phyloP scores from a whole-genome alignment of 92 coral and sea anemone species.

The Epizoanthus rinbou region DNA sequence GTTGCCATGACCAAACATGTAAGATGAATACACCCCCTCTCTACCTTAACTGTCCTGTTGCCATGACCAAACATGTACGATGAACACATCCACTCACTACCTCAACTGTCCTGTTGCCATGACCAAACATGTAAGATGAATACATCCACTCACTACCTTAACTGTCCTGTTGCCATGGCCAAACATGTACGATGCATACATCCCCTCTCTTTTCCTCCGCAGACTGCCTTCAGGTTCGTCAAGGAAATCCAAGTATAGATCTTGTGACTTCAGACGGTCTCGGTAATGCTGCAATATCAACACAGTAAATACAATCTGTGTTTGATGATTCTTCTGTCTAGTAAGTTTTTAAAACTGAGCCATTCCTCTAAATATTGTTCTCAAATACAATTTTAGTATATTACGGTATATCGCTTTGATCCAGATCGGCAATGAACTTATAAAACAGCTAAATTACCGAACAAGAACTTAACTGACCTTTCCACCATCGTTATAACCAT shows the following conservation, averaged over 20 bases:
- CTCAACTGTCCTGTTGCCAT: not conserved
- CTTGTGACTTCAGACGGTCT: conserved; percentile 89
- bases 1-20: not conserved
- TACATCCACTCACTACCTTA: conserved; percentile 70
- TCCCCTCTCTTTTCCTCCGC: conserved; percentile 82
- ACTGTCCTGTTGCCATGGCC: conserved; percentile 47
- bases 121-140: conserved; percentile 80
- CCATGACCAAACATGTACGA: not conserved
- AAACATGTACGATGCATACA: conserved; percentile 83
- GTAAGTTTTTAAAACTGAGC: no score
- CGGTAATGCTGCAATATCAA: conserved; percentile 67
- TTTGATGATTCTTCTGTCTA: no score
- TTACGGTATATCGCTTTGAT: no score
- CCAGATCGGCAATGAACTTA: no score
- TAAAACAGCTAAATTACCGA: no score
- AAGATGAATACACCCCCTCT: not conserved
- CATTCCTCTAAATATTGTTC: no score
- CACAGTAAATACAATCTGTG: no score
- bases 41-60: not conserved
- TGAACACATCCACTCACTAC: not conserved
- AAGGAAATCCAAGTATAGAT: conserved; percentile 87
- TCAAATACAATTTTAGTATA: no score
- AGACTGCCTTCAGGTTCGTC: conserved; percentile 86
- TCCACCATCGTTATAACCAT: conserved; percentile 94
- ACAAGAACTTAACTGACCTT: conserved; percentile 67